Base-by-base conservation (phyloP, 1,140 invertebrate species). In the Meloidogyne exigua region DNA sequence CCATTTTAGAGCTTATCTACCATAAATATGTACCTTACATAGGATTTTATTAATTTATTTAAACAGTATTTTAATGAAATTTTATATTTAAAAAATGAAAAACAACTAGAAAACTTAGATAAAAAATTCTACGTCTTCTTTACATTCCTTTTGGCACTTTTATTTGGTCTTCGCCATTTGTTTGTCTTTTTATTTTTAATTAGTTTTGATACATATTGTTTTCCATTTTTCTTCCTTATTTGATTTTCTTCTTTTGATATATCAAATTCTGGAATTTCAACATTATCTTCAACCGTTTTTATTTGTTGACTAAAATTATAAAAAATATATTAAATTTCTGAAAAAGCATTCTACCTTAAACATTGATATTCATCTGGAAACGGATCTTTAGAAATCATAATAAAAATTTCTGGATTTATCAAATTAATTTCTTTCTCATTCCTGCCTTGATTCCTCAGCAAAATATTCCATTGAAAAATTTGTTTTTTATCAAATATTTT, bases 381-480 rank as follows among this genome's bases (percentile, higher is more conserved):
- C 15, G 75, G 69, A 76, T 76, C 75, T 49, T 32, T 28, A 5
- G 75, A 76, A n/a, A 76, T 26, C 66, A 76, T 39, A 32, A 76
- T 76, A 65, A 76, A 76, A 7, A 76, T 76, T 26, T 44, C 49
- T 28, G 75, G 75, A 28, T 15, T 57, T 11, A 39, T 71, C 36
- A 73, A 73, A 68, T 76, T 28, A 18, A 77, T 63, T 74, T 28
- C 42, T 4, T 76, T 39, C 2, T 75, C 70, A 26, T 68, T 71
- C 2, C 5, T 26, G 23, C 5, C 75, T 49, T 68, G 39, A 32
- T 74, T 76, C 11, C 13, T 62, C 13, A 23, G 44, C 18, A 76
- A 42, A 21, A 71, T 62, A 74, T 68, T 72, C 75, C 75, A 76
- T 65, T 76, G 75, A 74, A 49, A 76, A 21, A 76, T 64, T 26